Evolutionary conservation across 2,888 invertebrate genomes (phyloP), one percentile per base, ranked within the genome.

Genomic region (Hydriomena furcata): DNA sequence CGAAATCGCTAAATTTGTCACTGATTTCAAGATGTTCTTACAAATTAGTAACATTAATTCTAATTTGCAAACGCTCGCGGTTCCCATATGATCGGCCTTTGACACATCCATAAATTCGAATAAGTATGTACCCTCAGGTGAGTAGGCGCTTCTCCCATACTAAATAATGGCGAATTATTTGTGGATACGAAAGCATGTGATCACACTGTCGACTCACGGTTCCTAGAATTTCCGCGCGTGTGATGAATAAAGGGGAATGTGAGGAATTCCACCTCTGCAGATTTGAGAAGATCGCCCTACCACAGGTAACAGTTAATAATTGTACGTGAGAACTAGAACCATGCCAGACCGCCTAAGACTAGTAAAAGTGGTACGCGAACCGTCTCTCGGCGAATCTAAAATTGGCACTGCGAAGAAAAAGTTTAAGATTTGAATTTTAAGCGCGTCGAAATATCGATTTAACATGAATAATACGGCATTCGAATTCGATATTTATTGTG

Each of bases 221-320:
- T 89, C 89, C 79, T 82, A 88, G 89, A 88, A 90, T 56, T 66
- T 60, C 58, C 60, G 79, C 79, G 85, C 84, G 88, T 84, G 88
- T 87, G 83, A 81, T 84, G 90, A 89, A 90, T 90, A 88, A 84
- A 86, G 72, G 60, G 77, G 79, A 84, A 75, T 76, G 81, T 66
- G 55, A 67, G 77, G 87, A 83, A 90, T 90, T 84, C 76, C 76
- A 81, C 81, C 84, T 82, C 71, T 79, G 83, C 84, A 84, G 86
- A 87, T 88, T 85, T 82, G 76, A 86, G 82, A 80, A n/a, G 75
- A 77, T 76, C 68, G 73, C 69, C 70, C 73, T 76, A 75, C 73
- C 60, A 58, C 69, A 52, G 52, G 45, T 53, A 36, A 45, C 28
- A 34, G 40, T 23, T 6, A 11, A 24, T 11, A 44, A 55, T 35